Percentiles rank a stretch among this genome's conserved stretches.
Evolutionary conservation across 2,113 vertebrate species (phyloP).

Genomic region (Microcebus ravelobensis): DNA sequence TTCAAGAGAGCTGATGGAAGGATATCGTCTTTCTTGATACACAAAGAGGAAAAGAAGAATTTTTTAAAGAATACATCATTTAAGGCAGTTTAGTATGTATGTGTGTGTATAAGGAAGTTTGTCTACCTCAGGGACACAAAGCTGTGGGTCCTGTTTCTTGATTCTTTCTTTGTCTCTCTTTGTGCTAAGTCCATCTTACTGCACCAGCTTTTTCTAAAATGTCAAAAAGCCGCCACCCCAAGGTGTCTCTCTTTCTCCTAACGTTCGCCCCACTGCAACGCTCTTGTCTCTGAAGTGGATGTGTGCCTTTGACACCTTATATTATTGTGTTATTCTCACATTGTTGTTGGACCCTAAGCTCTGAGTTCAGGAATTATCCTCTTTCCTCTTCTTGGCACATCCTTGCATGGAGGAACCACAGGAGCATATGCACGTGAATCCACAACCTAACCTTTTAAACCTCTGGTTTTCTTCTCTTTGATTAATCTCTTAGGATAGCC

Average conservation of each 20-base stretch:
- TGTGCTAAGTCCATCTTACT: background rate
- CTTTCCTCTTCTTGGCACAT: background rate
- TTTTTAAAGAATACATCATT: background rate
- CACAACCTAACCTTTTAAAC: background rate
- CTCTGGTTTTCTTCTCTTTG: background rate
- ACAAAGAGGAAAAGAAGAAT: background rate
- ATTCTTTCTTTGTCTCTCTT: background rate
- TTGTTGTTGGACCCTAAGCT: background rate
- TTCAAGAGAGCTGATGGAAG: background rate
- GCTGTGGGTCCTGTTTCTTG: background rate
- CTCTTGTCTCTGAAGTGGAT: background rate
- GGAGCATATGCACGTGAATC: background rate
- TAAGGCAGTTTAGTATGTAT: background rate
- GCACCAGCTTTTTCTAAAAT: background rate
- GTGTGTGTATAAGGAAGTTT: background rate
- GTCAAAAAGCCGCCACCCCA: background rate
- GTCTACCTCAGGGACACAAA: background rate
- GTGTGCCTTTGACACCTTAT: background rate
- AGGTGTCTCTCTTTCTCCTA: background rate
- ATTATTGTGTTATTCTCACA: background rate
- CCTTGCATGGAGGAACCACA: background rate
- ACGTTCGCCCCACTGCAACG: background rate
- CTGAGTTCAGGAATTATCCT: background rate
- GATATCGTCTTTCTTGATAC: background rate
- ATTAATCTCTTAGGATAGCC: background rate